phyloP scores from a whole-genome alignment of 37 sponge, comb jelly and placozoan genomes.

The Hormiphora californensis region DNA sequence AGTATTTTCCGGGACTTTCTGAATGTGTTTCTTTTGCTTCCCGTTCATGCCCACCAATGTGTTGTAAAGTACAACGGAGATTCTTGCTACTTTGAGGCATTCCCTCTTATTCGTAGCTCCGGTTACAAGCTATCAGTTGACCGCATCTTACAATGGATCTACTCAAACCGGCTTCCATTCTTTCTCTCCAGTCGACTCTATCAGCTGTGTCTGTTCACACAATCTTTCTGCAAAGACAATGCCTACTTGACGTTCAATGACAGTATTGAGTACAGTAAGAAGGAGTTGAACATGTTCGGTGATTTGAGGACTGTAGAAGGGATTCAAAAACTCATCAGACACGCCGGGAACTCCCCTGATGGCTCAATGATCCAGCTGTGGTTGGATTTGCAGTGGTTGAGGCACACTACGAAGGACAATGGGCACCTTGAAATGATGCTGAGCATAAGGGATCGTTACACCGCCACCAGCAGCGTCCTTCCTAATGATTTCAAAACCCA shows the following conservation, averaged over 20 bases:
- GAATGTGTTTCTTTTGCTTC: slow-evolving; percentile 21
- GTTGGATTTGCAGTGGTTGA: slow-evolving; percentile 40
- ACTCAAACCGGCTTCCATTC: slow-evolving; percentile 9
- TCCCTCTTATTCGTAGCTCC: not conserved
- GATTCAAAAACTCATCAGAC: slow-evolving; percentile 35
- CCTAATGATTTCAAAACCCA: not conserved
- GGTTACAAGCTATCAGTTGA: slow-evolving; percentile 1
- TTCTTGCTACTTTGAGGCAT: slow-evolving; percentile 14
- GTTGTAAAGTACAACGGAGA: not conserved
- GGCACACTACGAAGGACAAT: slow-evolving; percentile 13
- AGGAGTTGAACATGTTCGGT: slow-evolving; percentile 7
- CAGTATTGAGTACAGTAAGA: slow-evolving; percentile 5
- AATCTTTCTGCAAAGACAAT: slow-evolving; percentile 12
- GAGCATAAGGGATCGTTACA: slow-evolving; percentile 11
- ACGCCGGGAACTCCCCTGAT: slow-evolving; percentile 42
- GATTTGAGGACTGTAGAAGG: slow-evolving; percentile 50
- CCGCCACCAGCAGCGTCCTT: not conserved
- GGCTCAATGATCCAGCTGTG: slow-evolving; percentile 28
- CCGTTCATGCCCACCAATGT: slow-evolving; percentile 39
- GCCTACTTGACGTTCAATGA: not conserved
- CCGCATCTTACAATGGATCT: slow-evolving; percentile 13
- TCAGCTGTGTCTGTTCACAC: slow-evolving; percentile 31
- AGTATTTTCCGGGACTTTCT: slow-evolving; percentile 25
- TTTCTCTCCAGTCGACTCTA: slow-evolving; percentile 11
- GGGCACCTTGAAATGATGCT: slow-evolving; percentile 35